Percentiles rank a stretch among this genome's conserved stretches.
These are phyloP conservation scores for Tyrannus savana DNA, from an alignment of 2,113 vertebrate species.

Conservation along the genomic window DNA sequence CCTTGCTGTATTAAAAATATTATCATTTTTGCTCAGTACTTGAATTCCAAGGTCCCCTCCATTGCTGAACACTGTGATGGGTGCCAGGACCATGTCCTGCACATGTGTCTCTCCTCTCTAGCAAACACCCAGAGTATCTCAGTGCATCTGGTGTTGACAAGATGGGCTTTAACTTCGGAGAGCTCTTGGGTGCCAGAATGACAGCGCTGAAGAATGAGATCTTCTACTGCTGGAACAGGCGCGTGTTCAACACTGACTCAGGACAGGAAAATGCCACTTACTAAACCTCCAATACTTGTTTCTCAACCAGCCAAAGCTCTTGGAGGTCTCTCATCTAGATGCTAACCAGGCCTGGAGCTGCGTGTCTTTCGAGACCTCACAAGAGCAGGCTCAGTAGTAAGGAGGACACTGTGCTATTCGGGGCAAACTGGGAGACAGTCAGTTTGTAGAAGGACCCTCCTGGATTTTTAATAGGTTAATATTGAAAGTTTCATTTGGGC, in stretches of 20 bases:
- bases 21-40: not conserved
- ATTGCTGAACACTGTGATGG: accelerated
- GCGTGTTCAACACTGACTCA: not conserved
- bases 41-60: not conserved
- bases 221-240: not conserved
- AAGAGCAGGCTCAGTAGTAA: not conserved
- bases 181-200: not conserved
- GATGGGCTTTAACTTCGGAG: not conserved
- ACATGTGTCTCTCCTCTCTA: not conserved
- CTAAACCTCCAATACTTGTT: not conserved
- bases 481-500: not conserved
- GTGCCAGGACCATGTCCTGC: not conserved
- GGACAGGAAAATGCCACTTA: constrained; percentile 34
- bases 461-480: not conserved
- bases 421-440: not conserved
- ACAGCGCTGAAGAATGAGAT: not conserved
- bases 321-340: constrained; percentile 4
- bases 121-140: not conserved
- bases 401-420: accelerated
- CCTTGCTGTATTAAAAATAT: not conserved
- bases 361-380: not conserved
- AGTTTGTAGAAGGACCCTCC: not conserved
- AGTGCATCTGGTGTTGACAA: not conserved
- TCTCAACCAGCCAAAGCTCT: constrained; percentile 18
- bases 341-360: not conserved